phyloP scores from a whole-genome alignment of 2,797 vertebrate genomes.

The Lutjanus argentimaculatus region DNA sequence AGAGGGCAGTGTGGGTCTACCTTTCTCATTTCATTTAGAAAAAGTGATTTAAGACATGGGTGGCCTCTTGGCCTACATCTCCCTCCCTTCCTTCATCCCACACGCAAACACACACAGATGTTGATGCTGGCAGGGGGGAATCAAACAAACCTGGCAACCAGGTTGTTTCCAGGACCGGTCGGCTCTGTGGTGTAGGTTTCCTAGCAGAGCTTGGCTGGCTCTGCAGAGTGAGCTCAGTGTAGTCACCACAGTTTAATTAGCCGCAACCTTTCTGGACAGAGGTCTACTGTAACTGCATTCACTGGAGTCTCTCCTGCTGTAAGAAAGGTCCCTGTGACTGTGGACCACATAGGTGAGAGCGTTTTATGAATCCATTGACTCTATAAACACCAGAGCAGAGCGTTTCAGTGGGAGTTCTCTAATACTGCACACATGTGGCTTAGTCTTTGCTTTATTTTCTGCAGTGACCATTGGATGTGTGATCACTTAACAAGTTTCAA shows the following conservation, averaged over 20 bases:
- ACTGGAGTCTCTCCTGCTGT: conserved; percentile 21
- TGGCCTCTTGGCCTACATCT: conserved; percentile 49
- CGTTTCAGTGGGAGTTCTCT: conserved; percentile 8
- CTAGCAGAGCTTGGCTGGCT: conserved; percentile 65
- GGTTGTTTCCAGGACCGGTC: conserved; percentile 61
- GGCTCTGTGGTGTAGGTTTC: conserved; percentile 70
- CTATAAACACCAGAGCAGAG: conserved; percentile 25
- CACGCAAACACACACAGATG: conserved; percentile 53
- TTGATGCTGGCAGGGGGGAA: conserved; percentile 68
- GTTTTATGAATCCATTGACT: conserved; percentile 41
- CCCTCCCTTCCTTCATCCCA: conserved; percentile 2
- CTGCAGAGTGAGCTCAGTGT: conserved; percentile 62
- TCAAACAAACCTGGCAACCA: conserved; percentile 67
- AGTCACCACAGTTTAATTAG: conserved; percentile 73
- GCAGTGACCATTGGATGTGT: neutral
- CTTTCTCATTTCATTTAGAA: conserved; percentile 36
- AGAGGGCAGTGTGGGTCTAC: neutral
- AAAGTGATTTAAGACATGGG: conserved; percentile 50
- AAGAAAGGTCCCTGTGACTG: conserved; percentile 51
- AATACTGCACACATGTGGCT: neutral
- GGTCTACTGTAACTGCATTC: conserved; percentile 56
- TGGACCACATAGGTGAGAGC: conserved; percentile 41
- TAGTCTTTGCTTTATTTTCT: neutral
- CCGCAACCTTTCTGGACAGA: conserved; percentile 62
- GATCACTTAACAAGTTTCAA: neutral